Percentiles rank a stretch among this genome's conserved stretches.
These are phyloP conservation scores for Drosophila lutescens DNA, from an alignment of 2,888 invertebrate genomes.

Conservation along the genomic window DNA sequence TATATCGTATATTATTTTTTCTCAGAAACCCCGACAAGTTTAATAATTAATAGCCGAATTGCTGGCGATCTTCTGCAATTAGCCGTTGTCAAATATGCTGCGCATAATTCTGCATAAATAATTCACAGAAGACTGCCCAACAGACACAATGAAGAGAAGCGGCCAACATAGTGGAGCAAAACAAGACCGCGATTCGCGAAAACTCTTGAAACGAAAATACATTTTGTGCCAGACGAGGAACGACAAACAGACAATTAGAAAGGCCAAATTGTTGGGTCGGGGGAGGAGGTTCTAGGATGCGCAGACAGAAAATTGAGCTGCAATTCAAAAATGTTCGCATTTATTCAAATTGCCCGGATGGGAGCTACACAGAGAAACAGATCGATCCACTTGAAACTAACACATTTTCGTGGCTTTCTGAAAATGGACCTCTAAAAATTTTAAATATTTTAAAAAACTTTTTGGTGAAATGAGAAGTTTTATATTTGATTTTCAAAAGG, in stretches of 20 bases:
- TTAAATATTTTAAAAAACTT: not conserved
- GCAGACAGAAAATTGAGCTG: constrained; percentile 32
- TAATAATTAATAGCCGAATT: constrained; percentile 52
- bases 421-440: not conserved
- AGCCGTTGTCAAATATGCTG: constrained; percentile 49
- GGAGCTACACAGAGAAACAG: constrained; percentile 16
- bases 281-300: constrained; percentile 6
- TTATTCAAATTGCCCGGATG: constrained; percentile 61
- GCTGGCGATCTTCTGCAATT: constrained; percentile 59
- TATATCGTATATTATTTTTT: not conserved
- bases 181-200: constrained; percentile 25
- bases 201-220: constrained; percentile 52
- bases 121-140: constrained; percentile 58
- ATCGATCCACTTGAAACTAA: constrained; percentile 6
- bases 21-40: not conserved
- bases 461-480: not conserved
- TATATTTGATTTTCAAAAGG: constrained; percentile 11
- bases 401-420: not conserved
- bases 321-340: constrained; percentile 63
- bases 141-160: constrained; percentile 46
- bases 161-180: constrained; percentile 48
- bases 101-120: constrained; percentile 58
- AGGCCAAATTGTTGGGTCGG: constrained; percentile 2
- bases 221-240: constrained; percentile 38
- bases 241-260: constrained; percentile 25